These are phyloP conservation scores for Ictidomys tridecemlineatus DNA, from an alignment of 2,113 vertebrate species.

Conservation along the genomic window DNA sequence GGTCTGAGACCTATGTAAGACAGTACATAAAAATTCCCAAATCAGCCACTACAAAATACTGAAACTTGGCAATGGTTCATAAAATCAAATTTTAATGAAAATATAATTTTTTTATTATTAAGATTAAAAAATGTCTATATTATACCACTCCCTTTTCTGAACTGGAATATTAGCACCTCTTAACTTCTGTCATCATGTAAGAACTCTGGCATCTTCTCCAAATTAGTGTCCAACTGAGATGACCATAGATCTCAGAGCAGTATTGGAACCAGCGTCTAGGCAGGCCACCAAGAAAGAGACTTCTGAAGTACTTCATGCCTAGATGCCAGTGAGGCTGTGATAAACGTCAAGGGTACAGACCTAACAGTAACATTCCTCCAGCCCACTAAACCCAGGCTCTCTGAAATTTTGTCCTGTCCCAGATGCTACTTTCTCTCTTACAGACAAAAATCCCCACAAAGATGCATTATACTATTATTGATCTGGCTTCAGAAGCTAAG, in stretches of 20 bases:
- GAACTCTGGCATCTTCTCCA: not conserved
- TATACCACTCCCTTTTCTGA: not conserved
- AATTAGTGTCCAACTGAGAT: not conserved
- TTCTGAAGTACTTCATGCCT: not conserved
- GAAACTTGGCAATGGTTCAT: not conserved
- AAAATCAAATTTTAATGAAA: constrained; percentile 14
- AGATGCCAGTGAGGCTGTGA: not conserved
- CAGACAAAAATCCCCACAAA: not conserved
- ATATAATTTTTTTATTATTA: not conserved
- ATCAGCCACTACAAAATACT: not conserved
- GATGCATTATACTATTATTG: not conserved
- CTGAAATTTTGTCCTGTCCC: not conserved
- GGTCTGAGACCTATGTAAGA: not conserved
- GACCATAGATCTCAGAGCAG: not conserved
- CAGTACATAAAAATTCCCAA: not conserved
- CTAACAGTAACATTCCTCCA: not conserved
- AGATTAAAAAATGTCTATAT: not conserved
- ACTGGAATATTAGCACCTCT: not conserved
- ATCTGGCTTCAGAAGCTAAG: constrained; percentile 23
- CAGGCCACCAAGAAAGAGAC: not conserved
- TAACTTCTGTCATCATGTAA: not conserved
- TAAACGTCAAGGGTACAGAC: not conserved
- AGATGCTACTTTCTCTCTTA: not conserved
- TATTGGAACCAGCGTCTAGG: not conserved
- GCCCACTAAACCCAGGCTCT: not conserved